A percentile compares a stretch with the other conserved stretches of the same genome.
Evolutionary conservation across 2,888 invertebrate species (phyloP).

Genomic region (Drosophila kanekoi): DNA sequence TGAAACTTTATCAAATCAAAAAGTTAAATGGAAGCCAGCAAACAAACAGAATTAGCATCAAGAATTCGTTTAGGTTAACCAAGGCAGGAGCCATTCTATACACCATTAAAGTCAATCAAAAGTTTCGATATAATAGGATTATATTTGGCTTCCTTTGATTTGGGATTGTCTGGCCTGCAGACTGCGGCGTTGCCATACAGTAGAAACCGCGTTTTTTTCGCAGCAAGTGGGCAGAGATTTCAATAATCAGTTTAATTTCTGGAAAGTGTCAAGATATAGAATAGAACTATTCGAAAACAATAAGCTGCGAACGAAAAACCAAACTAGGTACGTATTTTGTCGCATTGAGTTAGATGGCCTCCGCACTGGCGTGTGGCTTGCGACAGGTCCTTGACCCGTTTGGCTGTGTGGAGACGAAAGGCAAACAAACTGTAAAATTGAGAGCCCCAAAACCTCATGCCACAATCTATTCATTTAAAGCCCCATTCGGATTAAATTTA

Average conservation of each 20-base stretch:
- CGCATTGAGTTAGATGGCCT: slow-evolving; percentile 18
- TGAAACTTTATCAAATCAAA: too few species aligned
- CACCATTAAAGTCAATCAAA: too few species aligned
- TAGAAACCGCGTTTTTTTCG: background rate
- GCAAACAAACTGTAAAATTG: slow-evolving; percentile 21
- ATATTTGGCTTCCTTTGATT: background rate
- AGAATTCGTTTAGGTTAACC: too few species aligned
- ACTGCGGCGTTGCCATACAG: slow-evolving; percentile 24
- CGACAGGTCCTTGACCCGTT: slow-evolving; percentile 58
- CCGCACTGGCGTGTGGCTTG: slow-evolving; percentile 19
- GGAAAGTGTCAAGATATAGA: background rate
- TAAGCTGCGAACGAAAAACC: background rate
- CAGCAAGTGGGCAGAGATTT: background rate
- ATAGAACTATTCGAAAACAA: background rate
- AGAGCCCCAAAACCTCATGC: slow-evolving; percentile 32
- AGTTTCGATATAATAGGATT: too few species aligned
- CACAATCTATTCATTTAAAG: slow-evolving; percentile 50
- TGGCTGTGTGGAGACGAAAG: slow-evolving; percentile 21
- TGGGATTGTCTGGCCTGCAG: background rate
- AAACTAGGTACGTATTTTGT: slow-evolving; percentile 6
- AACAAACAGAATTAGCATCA: too few species aligned
- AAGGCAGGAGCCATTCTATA: too few species aligned
- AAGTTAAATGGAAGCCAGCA: too few species aligned
- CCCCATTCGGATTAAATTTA: slow-evolving; percentile 61
- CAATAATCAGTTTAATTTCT: background rate